Conservation (phyloP, 1,140 invertebrate species). For the Zaprionus nigranus region DNA sequence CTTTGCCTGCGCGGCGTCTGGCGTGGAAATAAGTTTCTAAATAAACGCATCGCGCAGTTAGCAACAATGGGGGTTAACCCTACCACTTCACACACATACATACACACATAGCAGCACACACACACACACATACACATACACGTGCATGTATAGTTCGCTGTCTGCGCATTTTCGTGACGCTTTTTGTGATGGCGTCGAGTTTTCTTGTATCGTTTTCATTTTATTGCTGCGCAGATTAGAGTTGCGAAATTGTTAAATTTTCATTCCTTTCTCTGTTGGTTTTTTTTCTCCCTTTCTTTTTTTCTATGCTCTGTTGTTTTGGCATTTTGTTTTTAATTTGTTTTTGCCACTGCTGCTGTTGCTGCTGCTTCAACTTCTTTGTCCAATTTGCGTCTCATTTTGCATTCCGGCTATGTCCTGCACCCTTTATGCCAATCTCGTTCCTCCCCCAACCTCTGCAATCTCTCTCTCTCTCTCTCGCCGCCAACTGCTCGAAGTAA, state of each 20-base stretch:
- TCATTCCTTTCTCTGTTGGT: constrained; percentile 55
- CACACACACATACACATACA: constrained; percentile 9
- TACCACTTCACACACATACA: constrained; percentile 20
- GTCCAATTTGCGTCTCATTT: constrained; percentile 57
- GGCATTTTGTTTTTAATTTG: constrained; percentile 58
- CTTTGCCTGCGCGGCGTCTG: constrained; percentile 35
- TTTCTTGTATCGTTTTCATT: constrained; percentile 76
- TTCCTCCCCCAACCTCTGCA: background rate
- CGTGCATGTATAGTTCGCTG: constrained; percentile 52
- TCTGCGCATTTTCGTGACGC: constrained; percentile 73
- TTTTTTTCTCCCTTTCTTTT: no score
- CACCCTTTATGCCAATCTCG: constrained; percentile 14
- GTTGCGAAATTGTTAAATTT: constrained; percentile 81
- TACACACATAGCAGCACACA: constrained; percentile 7
- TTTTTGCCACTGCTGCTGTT: constrained; percentile 31
- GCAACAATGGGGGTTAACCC: constrained; percentile 58
- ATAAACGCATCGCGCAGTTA: constrained; percentile 71
- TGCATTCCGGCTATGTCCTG: constrained; percentile 32
- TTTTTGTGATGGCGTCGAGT: constrained; percentile 60
- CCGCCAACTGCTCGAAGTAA: constrained; percentile 27
- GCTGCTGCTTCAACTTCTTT: constrained; percentile 39
- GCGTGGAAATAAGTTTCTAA: constrained; percentile 78
- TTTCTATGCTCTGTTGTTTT: constrained; percentile 21
- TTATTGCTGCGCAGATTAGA: constrained; percentile 79
- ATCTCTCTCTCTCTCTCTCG: background rate